Evolutionary conservation across 2,888 invertebrate species (phyloP).

Genomic region (Boloria selene): DNA sequence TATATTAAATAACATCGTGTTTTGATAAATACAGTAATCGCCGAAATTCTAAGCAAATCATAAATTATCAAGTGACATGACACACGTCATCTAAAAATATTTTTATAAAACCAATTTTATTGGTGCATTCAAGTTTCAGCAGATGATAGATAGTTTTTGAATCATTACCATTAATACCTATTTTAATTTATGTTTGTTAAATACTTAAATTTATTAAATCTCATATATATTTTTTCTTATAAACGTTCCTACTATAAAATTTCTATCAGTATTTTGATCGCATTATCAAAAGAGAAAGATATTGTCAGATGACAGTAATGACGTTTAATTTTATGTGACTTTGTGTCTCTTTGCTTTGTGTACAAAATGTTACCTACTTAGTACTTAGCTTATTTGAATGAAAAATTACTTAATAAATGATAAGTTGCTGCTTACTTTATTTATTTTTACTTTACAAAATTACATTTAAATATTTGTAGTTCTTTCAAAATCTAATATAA

Average conservation of each 20-base stretch:
- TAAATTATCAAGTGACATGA: constrained; percentile 53
- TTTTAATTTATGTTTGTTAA: neutral
- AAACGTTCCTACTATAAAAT: too few species aligned
- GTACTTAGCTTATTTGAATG: neutral
- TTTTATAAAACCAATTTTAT: constrained; percentile 4
- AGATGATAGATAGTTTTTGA: neutral
- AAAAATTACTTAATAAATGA: too few species aligned
- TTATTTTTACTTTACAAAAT: neutral
- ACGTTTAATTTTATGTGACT: constrained; percentile 21
- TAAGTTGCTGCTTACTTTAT: neutral
- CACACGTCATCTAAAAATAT: constrained; percentile 68
- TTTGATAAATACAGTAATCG: constrained; percentile 46
- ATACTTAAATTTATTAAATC: too few species aligned
- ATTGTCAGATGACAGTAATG: constrained; percentile 5
- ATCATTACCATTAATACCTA: neutral
- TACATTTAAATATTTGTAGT: neutral
- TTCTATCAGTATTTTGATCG: neutral
- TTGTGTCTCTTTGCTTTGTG: constrained; percentile 1
- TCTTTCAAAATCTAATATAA: neutral
- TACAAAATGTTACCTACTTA: constrained; percentile 13
- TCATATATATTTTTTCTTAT: too few species aligned
- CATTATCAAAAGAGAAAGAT: constrained; percentile 11
- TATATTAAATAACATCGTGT: constrained; percentile 68
- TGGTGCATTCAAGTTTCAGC: neutral
- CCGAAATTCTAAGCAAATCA: constrained; percentile 36